These are phyloP conservation scores for Vidua chalybeata DNA, from an alignment of 2,113 vertebrate species.

Conservation along the genomic window DNA sequence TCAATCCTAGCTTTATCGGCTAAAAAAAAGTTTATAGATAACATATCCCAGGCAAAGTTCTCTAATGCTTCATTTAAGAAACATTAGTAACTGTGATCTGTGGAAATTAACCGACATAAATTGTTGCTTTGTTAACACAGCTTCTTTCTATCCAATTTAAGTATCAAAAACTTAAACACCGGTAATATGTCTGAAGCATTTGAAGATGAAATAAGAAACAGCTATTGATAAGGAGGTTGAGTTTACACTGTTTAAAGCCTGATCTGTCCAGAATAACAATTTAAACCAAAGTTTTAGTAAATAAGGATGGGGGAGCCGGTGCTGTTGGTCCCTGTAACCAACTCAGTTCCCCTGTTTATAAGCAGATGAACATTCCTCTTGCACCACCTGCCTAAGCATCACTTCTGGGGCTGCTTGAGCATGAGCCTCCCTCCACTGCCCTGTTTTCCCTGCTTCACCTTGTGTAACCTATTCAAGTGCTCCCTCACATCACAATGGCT, in stretches of 20 bases:
- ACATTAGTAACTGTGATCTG: not conserved
- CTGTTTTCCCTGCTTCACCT: not conserved
- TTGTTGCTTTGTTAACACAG: not conserved
- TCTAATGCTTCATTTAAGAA: not conserved
- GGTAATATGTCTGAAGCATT: not conserved
- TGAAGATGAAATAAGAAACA: not conserved
- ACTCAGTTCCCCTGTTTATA: not conserved
- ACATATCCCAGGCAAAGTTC: not conserved
- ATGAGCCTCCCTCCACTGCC: not conserved
- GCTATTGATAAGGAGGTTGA: not conserved
- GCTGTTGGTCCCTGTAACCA: not conserved
- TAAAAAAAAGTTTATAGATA: not conserved
- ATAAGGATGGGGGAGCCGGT: not conserved
- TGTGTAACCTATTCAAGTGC: not conserved
- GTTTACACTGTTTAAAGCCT: not conserved
- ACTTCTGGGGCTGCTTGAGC: not conserved
- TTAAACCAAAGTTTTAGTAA: not conserved
- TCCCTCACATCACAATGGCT: fast-evolving
- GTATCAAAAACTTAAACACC: not conserved
- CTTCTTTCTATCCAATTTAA: not conserved
- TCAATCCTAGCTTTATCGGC: not conserved
- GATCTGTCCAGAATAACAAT: not conserved
- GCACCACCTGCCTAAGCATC: not conserved
- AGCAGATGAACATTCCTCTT: not conserved
- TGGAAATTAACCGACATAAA: not conserved